Percentiles rank a stretch among this genome's conserved stretches.
Evolutionary conservation across 2,888 invertebrate species (phyloP).

Genomic region (Dasypogon diadema): DNA sequence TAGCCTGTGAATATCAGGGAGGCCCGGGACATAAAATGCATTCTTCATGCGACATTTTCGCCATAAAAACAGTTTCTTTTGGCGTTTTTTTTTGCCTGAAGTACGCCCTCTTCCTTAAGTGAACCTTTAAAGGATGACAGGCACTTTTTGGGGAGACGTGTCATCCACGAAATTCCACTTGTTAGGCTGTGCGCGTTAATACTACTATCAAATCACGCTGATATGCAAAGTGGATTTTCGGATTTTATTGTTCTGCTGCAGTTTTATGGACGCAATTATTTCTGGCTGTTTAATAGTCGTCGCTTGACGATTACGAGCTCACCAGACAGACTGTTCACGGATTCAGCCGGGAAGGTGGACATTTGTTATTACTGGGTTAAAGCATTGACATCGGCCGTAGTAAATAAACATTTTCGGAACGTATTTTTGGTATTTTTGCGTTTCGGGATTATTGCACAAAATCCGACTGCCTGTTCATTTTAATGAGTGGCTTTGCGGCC

Average conservation of each 20-base stretch:
- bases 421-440: neutral
- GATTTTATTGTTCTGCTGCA: constrained; percentile 48
- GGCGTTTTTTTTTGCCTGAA: constrained; percentile 27
- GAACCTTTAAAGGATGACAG: constrained; percentile 22
- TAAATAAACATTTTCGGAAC: constrained; percentile 20
- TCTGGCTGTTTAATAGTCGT: constrained; percentile 46
- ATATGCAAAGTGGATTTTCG: constrained; percentile 47
- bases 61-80: constrained; percentile 45
- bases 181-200: constrained; percentile 45
- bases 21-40: constrained; percentile 36
- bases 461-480: constrained; percentile 4
- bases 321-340: neutral
- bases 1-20: neutral
- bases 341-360: constrained; percentile 1
- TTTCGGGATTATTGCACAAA: constrained; percentile 25
- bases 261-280: constrained; percentile 49
- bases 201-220: constrained; percentile 43
- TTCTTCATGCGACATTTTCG: constrained; percentile 48
- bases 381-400: constrained; percentile 3
- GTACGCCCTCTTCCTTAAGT: constrained; percentile 47
- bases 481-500: constrained; percentile 33
- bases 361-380: constrained; percentile 45
- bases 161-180: constrained; percentile 42
- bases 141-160: constrained; percentile 1
- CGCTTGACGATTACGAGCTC: constrained; percentile 23